Conservation (phyloP, 1,140 invertebrate species). For the Trypoxylus dichotomus region DNA sequence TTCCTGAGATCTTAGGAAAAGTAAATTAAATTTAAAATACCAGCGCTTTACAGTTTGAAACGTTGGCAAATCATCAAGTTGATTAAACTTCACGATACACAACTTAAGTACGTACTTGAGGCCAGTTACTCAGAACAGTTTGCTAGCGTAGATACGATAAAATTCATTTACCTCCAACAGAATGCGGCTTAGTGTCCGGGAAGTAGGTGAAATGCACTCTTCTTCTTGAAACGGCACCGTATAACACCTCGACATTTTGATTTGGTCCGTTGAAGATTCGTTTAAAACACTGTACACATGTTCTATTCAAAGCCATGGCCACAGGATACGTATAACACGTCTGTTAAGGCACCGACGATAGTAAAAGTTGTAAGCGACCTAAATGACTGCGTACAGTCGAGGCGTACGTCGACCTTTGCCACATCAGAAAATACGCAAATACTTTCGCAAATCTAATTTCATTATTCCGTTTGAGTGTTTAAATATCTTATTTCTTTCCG, state of each 20-base stretch:
- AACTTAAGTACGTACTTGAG: not conserved
- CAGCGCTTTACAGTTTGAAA: not conserved
- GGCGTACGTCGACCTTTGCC: not conserved
- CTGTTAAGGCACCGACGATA: not conserved
- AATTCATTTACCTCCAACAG: conserved; percentile 40
- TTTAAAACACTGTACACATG: conserved; percentile 32
- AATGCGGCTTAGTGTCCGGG: conserved; percentile 40
- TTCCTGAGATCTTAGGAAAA: not conserved
- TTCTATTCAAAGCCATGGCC: conserved; percentile 40
- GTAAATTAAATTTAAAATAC: not conserved
- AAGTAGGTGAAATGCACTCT: conserved; percentile 47
- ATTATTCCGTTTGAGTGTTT: not conserved
- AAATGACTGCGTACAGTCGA: not conserved
- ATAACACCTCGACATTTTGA: conserved; percentile 27
- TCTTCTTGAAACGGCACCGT: conserved; percentile 22
- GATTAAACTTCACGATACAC: not conserved
- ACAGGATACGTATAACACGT: not conserved
- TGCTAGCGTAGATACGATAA: not conserved
- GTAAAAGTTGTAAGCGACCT: conserved; percentile 3
- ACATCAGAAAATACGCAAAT: not conserved
- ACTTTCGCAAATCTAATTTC: not conserved
- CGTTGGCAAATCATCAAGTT: not conserved
- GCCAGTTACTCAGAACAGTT: not conserved
- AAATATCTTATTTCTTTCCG: not conserved
- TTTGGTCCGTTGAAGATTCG: conserved; percentile 31